Evolutionary conservation across 2,113 vertebrate species (phyloP).

Genomic region (Tachycineta bicolor): DNA sequence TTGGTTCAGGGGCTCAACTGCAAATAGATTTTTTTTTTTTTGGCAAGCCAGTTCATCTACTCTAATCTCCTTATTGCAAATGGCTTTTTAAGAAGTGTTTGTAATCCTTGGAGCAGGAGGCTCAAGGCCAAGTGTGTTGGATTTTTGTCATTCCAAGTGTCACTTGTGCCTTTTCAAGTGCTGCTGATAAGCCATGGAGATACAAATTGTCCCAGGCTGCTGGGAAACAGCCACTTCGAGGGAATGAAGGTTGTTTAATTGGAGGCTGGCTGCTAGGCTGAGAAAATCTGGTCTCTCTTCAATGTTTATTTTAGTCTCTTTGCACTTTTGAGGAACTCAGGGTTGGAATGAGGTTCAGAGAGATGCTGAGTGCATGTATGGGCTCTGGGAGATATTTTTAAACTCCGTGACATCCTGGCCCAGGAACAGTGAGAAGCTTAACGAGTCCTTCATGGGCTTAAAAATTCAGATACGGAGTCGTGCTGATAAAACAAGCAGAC

Average conservation of each 20-base stretch:
- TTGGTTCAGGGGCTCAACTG: neutral
- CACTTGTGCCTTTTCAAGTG: conserved; percentile 34
- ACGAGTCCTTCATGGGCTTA: neutral
- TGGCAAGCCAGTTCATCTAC: neutral
- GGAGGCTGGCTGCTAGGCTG: neutral
- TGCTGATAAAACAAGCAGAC: neutral
- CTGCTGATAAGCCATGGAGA: neutral
- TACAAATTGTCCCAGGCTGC: neutral
- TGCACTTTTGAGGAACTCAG: neutral
- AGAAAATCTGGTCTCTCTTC: neutral
- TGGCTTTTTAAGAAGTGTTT: neutral
- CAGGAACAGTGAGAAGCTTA: conserved; percentile 22
- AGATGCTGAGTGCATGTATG: neutral
- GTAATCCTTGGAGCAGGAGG: neutral
- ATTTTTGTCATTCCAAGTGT: conserved; percentile 55
- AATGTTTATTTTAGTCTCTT: neutral
- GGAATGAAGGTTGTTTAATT: neutral
- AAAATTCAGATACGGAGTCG: neutral
- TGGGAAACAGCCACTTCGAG: neutral
- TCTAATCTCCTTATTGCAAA: neutral
- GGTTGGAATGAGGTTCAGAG: neutral
- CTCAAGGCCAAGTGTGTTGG: neutral
- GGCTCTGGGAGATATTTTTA: neutral
- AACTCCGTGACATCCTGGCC: neutral
- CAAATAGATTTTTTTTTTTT: neutral